phyloP scores from a whole-genome alignment of 2,797 vertebrate species.

The Masticophis lateralis region DNA sequence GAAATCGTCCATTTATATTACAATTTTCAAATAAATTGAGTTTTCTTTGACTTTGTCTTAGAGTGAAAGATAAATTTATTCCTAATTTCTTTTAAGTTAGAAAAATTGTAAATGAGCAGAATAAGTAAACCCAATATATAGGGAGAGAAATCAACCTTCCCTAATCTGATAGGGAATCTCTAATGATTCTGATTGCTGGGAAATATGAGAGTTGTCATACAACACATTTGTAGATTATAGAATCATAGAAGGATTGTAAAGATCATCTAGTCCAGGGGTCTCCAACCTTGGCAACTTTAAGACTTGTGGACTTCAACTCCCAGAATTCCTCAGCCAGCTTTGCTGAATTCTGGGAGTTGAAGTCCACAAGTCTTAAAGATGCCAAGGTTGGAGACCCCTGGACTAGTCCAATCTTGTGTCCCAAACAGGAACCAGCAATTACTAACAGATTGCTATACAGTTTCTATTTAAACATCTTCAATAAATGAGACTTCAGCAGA shows the following conservation, averaged over 20 bases:
- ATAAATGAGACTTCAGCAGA: background rate
- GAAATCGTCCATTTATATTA: background rate
- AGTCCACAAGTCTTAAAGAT: too few relatives aligned
- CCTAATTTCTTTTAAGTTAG: background rate
- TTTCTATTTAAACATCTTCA: background rate
- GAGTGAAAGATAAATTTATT: background rate
- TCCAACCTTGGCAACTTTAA: too few relatives aligned
- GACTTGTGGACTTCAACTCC: too few relatives aligned
- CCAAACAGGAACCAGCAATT: background rate
- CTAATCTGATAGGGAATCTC: background rate
- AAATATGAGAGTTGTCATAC: background rate
- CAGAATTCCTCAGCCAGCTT: too few relatives aligned
- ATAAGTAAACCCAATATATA: background rate
- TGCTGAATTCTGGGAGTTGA: too few relatives aligned
- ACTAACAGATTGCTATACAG: background rate
- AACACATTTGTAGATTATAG: background rate
- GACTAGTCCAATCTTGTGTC: background rate
- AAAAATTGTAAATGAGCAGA: background rate
- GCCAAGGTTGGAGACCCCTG: too few relatives aligned
- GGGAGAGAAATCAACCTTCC: background rate
- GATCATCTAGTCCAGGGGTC: background rate
- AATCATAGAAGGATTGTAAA: background rate
- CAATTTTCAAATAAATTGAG: background rate
- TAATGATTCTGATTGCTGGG: background rate
- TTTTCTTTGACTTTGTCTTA: background rate